These are phyloP conservation scores for Porites australiensis DNA, from an alignment of 64 coral and sea anemone genomes.

Conservation along the genomic window DNA sequence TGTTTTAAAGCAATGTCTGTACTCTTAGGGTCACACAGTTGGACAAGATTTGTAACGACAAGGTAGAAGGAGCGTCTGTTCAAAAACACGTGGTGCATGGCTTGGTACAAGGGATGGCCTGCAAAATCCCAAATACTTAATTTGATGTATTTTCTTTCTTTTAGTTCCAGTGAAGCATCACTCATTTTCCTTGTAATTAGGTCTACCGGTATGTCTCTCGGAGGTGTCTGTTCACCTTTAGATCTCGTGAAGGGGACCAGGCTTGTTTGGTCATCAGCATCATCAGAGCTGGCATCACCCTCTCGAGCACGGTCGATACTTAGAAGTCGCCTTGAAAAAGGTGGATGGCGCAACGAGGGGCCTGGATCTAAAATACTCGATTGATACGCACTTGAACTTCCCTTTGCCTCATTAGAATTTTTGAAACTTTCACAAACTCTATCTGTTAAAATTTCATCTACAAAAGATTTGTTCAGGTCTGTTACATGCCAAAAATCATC, in stretches of 20 bases:
- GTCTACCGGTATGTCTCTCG: slow-evolving; percentile 13
- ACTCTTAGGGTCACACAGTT: slow-evolving; percentile 12
- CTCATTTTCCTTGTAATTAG: slow-evolving; percentile 9
- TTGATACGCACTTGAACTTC: too few relatives aligned
- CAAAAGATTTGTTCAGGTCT: slow-evolving; percentile 64
- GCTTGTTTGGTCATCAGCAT: background rate
- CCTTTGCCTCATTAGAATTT: background rate
- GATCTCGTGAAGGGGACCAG: background rate
- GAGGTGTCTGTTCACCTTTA: background rate
- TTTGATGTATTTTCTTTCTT: slow-evolving; percentile 40
- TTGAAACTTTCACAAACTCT: slow-evolving; percentile 43
- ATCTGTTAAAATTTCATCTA: slow-evolving; percentile 72
- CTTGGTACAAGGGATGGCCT: slow-evolving; percentile 79
- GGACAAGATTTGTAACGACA: slow-evolving; percentile 63
- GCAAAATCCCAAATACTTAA: slow-evolving; percentile 91
- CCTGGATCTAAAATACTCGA: background rate
- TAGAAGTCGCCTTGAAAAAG: background rate
- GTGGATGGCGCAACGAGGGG: background rate
- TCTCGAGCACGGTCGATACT: slow-evolving; percentile 5
- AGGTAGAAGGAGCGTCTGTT: slow-evolving; percentile 79
- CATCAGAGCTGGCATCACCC: too few relatives aligned
- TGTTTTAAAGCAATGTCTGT: background rate
- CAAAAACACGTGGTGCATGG: slow-evolving; percentile 90
- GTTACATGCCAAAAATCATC: slow-evolving; percentile 65
- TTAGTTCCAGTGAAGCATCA: background rate